Conservation (phyloP, 2,113 vertebrate species). For the Rhegmatorhina hoffmannsi region DNA sequence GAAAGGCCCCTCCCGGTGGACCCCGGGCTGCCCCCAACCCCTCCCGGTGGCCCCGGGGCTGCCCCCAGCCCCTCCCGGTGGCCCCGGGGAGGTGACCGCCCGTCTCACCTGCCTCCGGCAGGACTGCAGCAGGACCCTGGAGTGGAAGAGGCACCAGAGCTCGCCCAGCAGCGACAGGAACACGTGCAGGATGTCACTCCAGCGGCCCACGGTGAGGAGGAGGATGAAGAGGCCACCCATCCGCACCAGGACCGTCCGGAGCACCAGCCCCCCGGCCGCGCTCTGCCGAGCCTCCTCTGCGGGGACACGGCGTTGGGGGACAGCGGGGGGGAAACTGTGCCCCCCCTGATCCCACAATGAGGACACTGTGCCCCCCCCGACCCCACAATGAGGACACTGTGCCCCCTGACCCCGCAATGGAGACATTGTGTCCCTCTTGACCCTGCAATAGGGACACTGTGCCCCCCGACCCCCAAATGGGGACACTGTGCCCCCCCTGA, state of each 20-base stretch:
- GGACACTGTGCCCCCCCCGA: no score
- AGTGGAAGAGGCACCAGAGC: constrained; percentile 80
- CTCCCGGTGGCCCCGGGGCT: fast-evolving
- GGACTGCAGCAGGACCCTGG: constrained; percentile 75
- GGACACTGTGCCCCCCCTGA: neutral
- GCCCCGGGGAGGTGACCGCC: neutral
- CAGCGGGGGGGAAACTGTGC: fast-evolving
- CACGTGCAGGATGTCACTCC: constrained; percentile 86
- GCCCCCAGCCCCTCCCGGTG: neutral
- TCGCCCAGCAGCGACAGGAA: constrained; percentile 87
- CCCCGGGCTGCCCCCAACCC: neutral
- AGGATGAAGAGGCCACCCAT: constrained; percentile 89
- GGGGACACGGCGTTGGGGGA: fast-evolving
- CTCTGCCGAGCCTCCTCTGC: constrained; percentile 83
- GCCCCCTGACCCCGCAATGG: no score
- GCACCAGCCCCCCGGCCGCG: constrained; percentile 32
- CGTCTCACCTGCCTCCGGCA: constrained; percentile 78
- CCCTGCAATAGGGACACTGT: no score
- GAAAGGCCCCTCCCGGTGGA: neutral
- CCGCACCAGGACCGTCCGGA: constrained; percentile 84
- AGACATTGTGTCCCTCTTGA: no score
- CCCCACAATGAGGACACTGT: no score
- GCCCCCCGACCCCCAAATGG: no score
- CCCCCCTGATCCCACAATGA: no score
- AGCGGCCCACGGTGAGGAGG: constrained; percentile 88